Conservation (phyloP, 1,140 invertebrate species). For the Periplaneta americana region DNA sequence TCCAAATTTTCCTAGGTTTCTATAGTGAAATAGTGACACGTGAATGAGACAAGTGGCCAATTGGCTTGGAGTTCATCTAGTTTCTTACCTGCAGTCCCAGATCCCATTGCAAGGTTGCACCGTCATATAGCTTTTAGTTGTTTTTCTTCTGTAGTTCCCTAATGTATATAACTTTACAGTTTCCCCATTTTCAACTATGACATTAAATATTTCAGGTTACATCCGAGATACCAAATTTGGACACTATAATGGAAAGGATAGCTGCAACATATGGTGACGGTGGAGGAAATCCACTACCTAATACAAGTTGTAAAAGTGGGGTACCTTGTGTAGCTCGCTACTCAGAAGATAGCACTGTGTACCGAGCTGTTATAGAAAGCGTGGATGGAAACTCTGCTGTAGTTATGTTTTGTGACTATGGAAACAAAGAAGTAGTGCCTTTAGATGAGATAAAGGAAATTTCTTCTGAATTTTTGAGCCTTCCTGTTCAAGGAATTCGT, state of each 20-base stretch:
- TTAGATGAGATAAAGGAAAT: constrained; percentile 35
- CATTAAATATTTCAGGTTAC: constrained; percentile 32
- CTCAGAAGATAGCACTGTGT: constrained; percentile 46
- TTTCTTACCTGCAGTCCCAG: too few species aligned
- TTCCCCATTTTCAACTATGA: background rate
- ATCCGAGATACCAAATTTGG: constrained; percentile 34
- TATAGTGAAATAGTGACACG: too few species aligned
- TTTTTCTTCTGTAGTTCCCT: too few species aligned
- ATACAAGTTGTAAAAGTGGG: constrained; percentile 23
- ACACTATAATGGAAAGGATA: constrained; percentile 37
- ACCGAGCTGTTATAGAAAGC: constrained; percentile 44
- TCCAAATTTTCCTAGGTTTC: too few species aligned
- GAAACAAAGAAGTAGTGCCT: constrained; percentile 35
- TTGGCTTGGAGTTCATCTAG: too few species aligned
- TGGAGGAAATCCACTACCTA: constrained; percentile 16
- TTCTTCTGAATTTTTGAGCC: constrained; percentile 22
- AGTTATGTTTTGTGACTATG: constrained; percentile 53
- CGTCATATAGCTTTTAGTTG: too few species aligned
- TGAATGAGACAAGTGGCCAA: too few species aligned
- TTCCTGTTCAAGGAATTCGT: constrained; percentile 35
- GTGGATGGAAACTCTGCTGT: constrained; percentile 27
- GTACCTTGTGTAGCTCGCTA: constrained; percentile 45
- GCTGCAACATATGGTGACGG: constrained; percentile 27
- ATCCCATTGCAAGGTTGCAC: too few species aligned
- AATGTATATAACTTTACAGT: too few species aligned